Evolutionary conservation across 2,888 invertebrate genomes (phyloP), one percentile per base, ranked within the genome.

Genomic region (Ariolimax columbianus): DNA sequence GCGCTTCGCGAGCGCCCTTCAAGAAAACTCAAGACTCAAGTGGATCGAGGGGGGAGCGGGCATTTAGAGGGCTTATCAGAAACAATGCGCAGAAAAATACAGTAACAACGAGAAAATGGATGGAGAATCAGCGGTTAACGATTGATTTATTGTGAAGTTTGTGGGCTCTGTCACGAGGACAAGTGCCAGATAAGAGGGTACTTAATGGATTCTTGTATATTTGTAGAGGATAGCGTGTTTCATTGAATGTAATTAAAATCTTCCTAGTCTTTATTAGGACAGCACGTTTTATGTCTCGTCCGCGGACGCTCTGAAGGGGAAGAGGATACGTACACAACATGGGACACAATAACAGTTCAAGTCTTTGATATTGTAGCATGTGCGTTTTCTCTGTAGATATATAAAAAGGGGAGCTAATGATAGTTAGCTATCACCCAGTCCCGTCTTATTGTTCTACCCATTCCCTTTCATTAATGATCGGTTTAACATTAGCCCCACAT

Each of bases 101-200:
- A n/a, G 26, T 38, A 11, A 36, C 19, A n/a, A 26, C 40, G n/a
- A 73, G 30, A 30, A 75, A 75, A 51, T 3, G 51, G 30, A 33
- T 19, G 0, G 51, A 51, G 36, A 30, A 75, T 75, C 43, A 51
- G 75, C 19, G 75, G 75, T 75, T 75, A 75, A 75, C 75, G 47
- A 75, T 75, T 75, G 2, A 33, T 26, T 51, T 51, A 75, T 75
- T 75, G 73, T n/a, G 7, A 7, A 17, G 30, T 47, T 51, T 23
- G 0, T 51, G 33, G 19, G 75, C 6, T 51, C 47, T 47, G 51
- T 51, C 11, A 51, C 33, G 19, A 75, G 75, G 40, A 0, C 33
- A 38, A 51, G 75, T 2, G 23, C 3, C 1, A 17, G 14, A 75
- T 33, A 51, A 75, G 51, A n/a, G 75, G 4, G 30, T 75, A 51